A percentile compares a stretch with the other conserved stretches of the same genome.
These are phyloP conservation scores for Protobothrops mucrosquamatus DNA, from an alignment of 2,113 vertebrate genomes.

Conservation along the genomic window DNA sequence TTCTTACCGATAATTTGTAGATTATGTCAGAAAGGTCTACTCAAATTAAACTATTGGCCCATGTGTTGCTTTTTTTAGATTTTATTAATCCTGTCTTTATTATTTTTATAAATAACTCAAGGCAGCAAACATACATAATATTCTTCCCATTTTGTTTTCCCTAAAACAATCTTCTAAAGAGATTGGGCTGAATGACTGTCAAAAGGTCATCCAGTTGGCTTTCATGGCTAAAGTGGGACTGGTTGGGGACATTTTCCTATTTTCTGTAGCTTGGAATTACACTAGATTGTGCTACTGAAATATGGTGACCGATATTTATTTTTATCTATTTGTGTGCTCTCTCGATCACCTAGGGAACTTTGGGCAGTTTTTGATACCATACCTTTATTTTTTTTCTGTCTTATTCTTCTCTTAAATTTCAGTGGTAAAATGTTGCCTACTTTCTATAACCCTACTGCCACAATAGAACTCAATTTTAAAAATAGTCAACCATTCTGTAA, in stretches of 20 bases:
- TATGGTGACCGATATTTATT: neutral
- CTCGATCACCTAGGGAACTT: neutral
- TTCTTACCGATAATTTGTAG: neutral
- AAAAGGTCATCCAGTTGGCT: neutral
- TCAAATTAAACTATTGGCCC: neutral
- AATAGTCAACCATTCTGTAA: neutral
- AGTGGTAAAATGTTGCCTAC: neutral
- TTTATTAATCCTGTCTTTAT: neutral
- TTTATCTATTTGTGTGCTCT: neutral
- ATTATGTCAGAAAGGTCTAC: neutral
- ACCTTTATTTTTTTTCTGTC: neutral
- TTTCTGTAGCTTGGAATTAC: neutral
- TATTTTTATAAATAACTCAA: neutral
- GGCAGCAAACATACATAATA: neutral
- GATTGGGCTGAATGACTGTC: neutral
- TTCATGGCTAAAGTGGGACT: neutral
- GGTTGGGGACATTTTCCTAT: neutral
- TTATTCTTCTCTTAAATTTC: neutral
- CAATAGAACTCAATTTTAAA: neutral
- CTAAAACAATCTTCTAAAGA: neutral
- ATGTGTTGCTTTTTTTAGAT: neutral
- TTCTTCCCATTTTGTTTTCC: neutral
- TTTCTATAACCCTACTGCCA: neutral
- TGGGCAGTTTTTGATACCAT: neutral
- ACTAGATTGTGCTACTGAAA: neutral